These are phyloP conservation scores for Oreochromis grahami DNA, from an alignment of 2,797 vertebrate genomes.

Conservation along the genomic window DNA sequence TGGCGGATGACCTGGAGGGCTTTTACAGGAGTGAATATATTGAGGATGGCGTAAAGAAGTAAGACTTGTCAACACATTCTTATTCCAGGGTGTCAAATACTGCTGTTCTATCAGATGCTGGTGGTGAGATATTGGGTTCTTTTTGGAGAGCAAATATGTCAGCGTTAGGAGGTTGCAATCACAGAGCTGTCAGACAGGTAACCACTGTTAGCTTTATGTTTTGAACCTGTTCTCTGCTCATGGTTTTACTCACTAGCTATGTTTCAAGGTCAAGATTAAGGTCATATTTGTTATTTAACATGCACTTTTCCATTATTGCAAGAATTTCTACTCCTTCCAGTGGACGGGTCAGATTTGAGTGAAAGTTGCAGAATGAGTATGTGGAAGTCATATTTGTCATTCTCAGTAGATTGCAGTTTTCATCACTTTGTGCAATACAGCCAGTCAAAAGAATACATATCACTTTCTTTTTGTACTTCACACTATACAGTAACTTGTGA, in stretches of 20 bases:
- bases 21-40: slow-evolving; percentile 91
- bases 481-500: not conserved
- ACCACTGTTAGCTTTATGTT: not conserved
- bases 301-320: not conserved
- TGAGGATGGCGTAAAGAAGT: slow-evolving; percentile 69
- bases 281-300: not conserved
- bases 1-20: slow-evolving; percentile 85
- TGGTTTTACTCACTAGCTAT: not conserved
- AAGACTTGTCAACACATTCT: slow-evolving; percentile 34
- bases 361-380: not conserved
- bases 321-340: not conserved
- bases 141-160: not conserved
- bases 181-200: not conserved
- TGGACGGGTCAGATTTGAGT: not conserved
- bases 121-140: not conserved
- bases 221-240: not conserved
- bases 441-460: accelerated
- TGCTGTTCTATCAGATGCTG: not conserved
- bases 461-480: not conserved
- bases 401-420: not conserved
- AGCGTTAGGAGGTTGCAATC: not conserved
- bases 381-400: accelerated
- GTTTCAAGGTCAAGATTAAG: accelerated
- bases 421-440: not conserved
- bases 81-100: not conserved